Evolutionary conservation across 2,888 invertebrate genomes (phyloP).

Genomic region (Pyrocoelia pectoralis): DNA sequence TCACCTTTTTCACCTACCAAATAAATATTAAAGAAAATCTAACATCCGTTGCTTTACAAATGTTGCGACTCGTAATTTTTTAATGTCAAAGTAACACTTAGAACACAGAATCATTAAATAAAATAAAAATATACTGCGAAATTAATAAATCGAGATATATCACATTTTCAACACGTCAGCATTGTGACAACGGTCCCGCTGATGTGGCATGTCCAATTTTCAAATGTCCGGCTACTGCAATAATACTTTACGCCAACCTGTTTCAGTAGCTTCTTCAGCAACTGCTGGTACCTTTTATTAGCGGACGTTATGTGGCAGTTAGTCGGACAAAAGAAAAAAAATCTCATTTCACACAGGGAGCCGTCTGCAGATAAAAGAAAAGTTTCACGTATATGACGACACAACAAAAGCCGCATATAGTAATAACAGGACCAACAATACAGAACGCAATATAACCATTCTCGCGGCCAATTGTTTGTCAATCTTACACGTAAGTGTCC

Average conservation of each 20-base stretch:
- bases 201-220: constrained; percentile 33
- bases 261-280: constrained; percentile 45
- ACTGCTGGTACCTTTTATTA: constrained; percentile 54
- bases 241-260: constrained; percentile 51
- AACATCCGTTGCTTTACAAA: constrained; percentile 18
- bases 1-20: constrained; percentile 19
- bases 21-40: constrained; percentile 18
- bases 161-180: constrained; percentile 26
- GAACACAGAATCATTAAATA: constrained; percentile 1
- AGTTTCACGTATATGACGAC: constrained; percentile 56
- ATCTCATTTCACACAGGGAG: constrained; percentile 55
- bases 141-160: constrained; percentile 22
- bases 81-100: constrained; percentile 4
- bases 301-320: constrained; percentile 55
- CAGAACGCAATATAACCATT: constrained; percentile 54
- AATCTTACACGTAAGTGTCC: constrained; percentile 49
- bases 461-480: constrained; percentile 53
- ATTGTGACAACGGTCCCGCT: constrained; percentile 10
- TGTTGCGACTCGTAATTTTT: constrained; percentile 11
- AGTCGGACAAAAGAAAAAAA: constrained; percentile 55
- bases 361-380: constrained; percentile 57
- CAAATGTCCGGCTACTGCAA: constrained; percentile 39
- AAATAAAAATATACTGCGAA: constrained; percentile 9
- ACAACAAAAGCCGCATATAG: constrained; percentile 51
- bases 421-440: constrained; percentile 56